A percentile compares a stretch with the other conserved stretches of the same genome.
Evolutionary conservation across 2,797 vertebrate species (phyloP).

Genomic region (Dendrocincla fuliginosa): DNA sequence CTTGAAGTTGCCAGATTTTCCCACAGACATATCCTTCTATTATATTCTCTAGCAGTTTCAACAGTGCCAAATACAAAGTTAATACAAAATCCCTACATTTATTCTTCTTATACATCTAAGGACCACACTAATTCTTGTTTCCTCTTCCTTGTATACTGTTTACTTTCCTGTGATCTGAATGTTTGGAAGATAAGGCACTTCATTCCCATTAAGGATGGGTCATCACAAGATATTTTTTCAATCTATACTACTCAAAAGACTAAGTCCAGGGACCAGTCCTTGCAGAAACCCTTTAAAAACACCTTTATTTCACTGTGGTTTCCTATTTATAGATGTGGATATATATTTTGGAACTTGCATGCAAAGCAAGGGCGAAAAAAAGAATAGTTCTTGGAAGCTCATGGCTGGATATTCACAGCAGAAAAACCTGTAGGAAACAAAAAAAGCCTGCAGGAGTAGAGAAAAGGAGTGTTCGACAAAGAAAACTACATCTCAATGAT

Average conservation of each 20-base stretch:
- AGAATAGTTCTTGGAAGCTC: background rate
- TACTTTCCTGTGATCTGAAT: background rate
- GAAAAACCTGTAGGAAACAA: background rate
- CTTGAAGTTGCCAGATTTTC: background rate
- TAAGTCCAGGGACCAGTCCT: background rate
- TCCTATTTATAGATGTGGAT: background rate
- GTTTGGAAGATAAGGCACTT: background rate
- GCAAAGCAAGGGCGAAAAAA: background rate
- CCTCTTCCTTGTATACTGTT: background rate
- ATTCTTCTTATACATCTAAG: background rate
- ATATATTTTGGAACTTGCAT: background rate
- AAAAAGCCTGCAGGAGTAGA: background rate
- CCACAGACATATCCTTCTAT: background rate
- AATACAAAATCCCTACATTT: background rate
- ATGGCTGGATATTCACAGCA: background rate
- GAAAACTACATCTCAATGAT: background rate
- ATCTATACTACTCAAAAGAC: background rate
- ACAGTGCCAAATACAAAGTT: background rate
- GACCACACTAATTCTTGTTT: background rate
- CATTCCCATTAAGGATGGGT: background rate
- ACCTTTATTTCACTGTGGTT: rapidly evolving
- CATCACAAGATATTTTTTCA: background rate
- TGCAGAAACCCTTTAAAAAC: background rate
- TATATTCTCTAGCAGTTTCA: background rate
- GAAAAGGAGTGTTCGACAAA: background rate